Base-by-base conservation (phyloP, 1,140 invertebrate species). In the Argopecten irradians region DNA sequence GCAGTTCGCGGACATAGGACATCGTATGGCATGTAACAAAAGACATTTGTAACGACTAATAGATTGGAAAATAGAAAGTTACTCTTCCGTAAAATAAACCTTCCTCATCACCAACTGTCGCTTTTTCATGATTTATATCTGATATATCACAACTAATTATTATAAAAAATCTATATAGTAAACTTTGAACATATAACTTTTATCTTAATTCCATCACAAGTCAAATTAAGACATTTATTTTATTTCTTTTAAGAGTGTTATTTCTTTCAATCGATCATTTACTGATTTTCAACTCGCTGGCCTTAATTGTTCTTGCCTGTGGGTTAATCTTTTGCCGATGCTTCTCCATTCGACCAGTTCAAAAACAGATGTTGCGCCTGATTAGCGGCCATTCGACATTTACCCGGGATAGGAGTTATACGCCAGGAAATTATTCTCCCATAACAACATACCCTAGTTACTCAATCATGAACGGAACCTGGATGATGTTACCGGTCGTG, bases 61-160 rank as follows among this genome's bases (percentile, higher is more conserved):
- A 28, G 28, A 3, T 8, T 71, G n/a, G 22, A n/a, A 71, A 71
- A 71, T 71, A 71, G 55, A 71, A 71, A 71, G 55, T 71, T 71
- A 71, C 28, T 71, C 55, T 71, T 71, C 55, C n/a, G 55, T 28
- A 71, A 71, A 71, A 28, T 71, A n/a, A 71, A 71, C 55, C 55
- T 28, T 71, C 43, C 55, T 71, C 55, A 5, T 71, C 55, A 71
- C 55, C 55, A 71, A 71, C n/a, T 71, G 55, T 71, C 55, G 22
- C 55, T n/a, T 16, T 71, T 71, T n/a, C 22, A n/a, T 28, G 22
- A 71, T 71, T 71, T 22, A 71, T 28, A n/a, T n/a, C n/a, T n/a
- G n/a, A n/a, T n/a, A n/a, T n/a, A n/a, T n/a, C n/a, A n/a, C n/a
- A n/a, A n/a, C n/a, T n/a, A n/a, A n/a, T n/a, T n/a, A n/a, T n/a